These are phyloP conservation scores for Mesorhabditis belari DNA, from an alignment of 2,888 invertebrate genomes.

Conservation along the genomic window DNA sequence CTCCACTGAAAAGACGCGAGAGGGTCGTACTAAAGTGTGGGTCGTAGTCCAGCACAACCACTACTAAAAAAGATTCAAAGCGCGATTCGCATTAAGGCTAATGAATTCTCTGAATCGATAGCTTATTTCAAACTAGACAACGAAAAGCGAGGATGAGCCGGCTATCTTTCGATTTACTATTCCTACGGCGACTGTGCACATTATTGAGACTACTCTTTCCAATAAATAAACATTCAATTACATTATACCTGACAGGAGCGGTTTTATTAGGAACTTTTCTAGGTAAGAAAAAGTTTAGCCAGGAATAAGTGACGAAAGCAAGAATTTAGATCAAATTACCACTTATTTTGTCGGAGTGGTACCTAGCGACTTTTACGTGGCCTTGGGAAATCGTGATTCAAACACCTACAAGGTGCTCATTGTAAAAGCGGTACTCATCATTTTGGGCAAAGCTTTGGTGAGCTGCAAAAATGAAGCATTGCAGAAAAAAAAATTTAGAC, in stretches of 20 bases:
- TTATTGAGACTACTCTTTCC: conserved; percentile 55
- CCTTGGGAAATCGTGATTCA: conserved; percentile 55
- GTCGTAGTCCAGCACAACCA: too few relatives aligned
- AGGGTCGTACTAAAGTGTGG: too few relatives aligned
- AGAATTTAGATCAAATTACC: conserved; percentile 58
- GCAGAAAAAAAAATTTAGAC: conserved; percentile 50
- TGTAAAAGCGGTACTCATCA: conserved; percentile 52
- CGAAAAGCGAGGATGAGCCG: too few relatives aligned
- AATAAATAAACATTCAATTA: conserved; percentile 41
- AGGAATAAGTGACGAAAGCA: background rate
- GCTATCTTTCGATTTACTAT: conserved; percentile 52
- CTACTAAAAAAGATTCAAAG: too few relatives aligned
- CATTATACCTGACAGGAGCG: conserved; percentile 51
- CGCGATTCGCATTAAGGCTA: too few relatives aligned
- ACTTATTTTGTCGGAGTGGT: conserved; percentile 60
- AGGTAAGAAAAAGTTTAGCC: conserved; percentile 38
- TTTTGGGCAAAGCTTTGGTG: conserved; percentile 48
- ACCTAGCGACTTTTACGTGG: conserved; percentile 59
- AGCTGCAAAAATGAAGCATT: conserved; percentile 25
- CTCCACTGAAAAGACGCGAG: too few relatives aligned
- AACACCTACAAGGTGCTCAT: conserved; percentile 53
- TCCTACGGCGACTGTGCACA: conserved; percentile 54
- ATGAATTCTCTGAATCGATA: too few relatives aligned
- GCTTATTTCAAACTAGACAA: too few relatives aligned
- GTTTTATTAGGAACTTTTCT: conserved; percentile 53